Base-by-base conservation (phyloP, 2,113 vertebrate genomes). In the Halichoeres trimaculatus region DNA sequence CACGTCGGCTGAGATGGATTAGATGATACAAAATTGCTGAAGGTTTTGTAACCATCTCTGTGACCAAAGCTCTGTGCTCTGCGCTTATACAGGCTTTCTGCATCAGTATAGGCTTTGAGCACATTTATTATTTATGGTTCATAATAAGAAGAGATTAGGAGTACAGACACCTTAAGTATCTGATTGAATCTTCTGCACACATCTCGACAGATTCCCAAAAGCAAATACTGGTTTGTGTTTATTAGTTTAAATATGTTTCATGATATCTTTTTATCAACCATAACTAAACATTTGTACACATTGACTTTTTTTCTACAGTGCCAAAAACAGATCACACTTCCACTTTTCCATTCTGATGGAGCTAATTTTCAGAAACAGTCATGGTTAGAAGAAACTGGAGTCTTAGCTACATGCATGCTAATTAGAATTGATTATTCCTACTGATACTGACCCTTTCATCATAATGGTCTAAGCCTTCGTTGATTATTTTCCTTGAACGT, bases 11-110 rank as follows among this genome's bases (percentile, higher is more conserved):
- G 5, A 35, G 17, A 53, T 70, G 50, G 20, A 80, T 77, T 64
- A 53, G 73, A 22, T 68, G 0, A 74, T 60, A 41, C 24, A 53
- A 36, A 47, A 73, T 55, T 76, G 47, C 53, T 22, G 22, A n/a
- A 38, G 55, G 56, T 64, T 84, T 78, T 54, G 56, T 12, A 38
- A 69, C 23, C 20, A 34, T 72, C 45, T 14, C 16, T 64, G 30
- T 67, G 69, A 53, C 47, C n/a, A 22, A 54, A 78, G 55, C 65
- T 50, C 62, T 70, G 73, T 1, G 35, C 66, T 64, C 5, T 77
- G 62, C 12, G 43, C 53, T 59, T 35, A 17, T 34, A 16, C 12
- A 45, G 45, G 13, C 12, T 26, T 14, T 38, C 36, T 35, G 66
- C 7, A 47, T 81, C 36, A 0, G 55, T 24, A 76, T 13, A 22